A percentile compares a stretch with the other conserved stretches of the same genome.
Conservation (phyloP, 2,888 invertebrate genomes). For the Pterostichus madidus region DNA sequence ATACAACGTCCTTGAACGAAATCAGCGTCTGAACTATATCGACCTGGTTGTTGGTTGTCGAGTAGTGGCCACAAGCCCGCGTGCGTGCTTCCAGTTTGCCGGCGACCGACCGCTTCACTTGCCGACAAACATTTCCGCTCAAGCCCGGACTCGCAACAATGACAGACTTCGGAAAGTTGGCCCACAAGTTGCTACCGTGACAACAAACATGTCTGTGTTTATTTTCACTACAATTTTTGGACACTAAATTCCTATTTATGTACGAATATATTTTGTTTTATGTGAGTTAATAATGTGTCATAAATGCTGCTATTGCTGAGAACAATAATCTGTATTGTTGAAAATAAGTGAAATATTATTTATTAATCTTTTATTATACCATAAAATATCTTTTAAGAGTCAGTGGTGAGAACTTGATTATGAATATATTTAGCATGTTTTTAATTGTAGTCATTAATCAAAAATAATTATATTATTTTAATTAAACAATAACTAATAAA, state of each 20-base stretch:
- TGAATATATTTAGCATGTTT: not conserved
- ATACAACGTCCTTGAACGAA: constrained; percentile 44
- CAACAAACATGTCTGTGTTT: not conserved
- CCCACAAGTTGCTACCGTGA: constrained; percentile 1
- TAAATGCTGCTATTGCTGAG: too few relatives aligned
- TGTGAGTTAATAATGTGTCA: too few relatives aligned
- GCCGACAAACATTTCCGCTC: constrained; percentile 63
- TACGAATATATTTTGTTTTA: too few relatives aligned
- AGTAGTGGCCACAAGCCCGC: constrained; percentile 17
- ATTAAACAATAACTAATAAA: constrained; percentile 15
- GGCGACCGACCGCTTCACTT: constrained; percentile 59
- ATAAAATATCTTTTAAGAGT: not conserved
- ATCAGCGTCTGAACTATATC: constrained; percentile 45
- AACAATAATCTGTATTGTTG: not conserved
- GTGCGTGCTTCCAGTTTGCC: constrained; percentile 45
- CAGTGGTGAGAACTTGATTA: not conserved
- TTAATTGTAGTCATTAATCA: not conserved
- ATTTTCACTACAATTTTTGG: not conserved
- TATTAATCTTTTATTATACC: not conserved
- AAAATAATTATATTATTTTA: constrained; percentile 8
- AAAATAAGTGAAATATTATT: constrained; percentile 16
- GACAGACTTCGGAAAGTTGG: constrained; percentile 41
- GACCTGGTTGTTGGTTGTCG: constrained; percentile 38
- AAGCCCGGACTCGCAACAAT: constrained; percentile 56
- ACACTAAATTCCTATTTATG: too few relatives aligned